phyloP scores from a whole-genome alignment of 2,113 vertebrate genomes.

The Marmota monax region DNA sequence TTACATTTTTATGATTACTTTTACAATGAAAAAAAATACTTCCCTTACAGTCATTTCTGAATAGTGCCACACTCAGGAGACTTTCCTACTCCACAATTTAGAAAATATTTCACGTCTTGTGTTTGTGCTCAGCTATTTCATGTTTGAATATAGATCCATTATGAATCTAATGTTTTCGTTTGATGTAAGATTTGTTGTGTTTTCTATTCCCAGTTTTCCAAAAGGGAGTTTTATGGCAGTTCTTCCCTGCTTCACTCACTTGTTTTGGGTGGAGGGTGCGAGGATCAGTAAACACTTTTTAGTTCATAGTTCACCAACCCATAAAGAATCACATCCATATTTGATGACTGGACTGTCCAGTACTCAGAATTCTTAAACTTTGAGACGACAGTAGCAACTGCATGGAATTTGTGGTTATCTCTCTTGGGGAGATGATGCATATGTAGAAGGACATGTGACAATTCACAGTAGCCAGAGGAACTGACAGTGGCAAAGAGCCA shows the following conservation, averaged over 20 bases:
- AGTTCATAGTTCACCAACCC: neutral
- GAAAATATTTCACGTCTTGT: neutral
- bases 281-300: neutral
- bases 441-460: neutral
- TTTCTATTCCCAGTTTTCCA: neutral
- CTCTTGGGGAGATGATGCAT: no score
- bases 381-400: neutral
- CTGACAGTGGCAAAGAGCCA: no score
- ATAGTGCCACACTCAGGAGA: neutral
- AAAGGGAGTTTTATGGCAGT: neutral
- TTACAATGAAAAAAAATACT: neutral
- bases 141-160: neutral
- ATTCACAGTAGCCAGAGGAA: neutral
- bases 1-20: neutral
- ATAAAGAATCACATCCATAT: neutral
- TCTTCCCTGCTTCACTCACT: neutral
- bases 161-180: neutral
- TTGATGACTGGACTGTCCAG: neutral
- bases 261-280: neutral
- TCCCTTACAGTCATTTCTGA: neutral
- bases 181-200: neutral
- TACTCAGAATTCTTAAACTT: neutral
- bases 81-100: neutral
- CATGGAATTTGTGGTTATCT: neutral
- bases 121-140: neutral